A percentile compares a stretch with the other conserved stretches of the same genome.
Conservation (phyloP, 2,113 vertebrate species). For the Delphinapterus leucas region DNA sequence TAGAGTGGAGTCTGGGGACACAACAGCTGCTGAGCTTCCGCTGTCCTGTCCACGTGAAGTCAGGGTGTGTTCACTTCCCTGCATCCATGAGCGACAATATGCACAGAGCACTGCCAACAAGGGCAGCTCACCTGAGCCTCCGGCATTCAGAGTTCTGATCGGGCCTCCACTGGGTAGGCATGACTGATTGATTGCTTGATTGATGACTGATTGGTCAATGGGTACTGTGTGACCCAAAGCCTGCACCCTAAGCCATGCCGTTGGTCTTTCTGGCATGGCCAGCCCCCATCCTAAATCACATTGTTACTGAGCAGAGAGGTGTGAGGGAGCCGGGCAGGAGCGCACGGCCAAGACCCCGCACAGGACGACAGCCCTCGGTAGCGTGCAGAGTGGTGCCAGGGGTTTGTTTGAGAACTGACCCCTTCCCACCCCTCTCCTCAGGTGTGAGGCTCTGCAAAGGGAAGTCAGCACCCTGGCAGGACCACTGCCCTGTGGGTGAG, state of each 20-base stretch:
- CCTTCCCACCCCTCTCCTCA: too few species aligned
- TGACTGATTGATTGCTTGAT: background rate
- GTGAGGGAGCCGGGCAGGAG: too few species aligned
- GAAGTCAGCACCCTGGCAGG: too few species aligned
- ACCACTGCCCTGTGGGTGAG: too few species aligned
- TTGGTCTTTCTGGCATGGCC: background rate
- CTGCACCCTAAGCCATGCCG: background rate
- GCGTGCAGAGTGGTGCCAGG: too few species aligned
- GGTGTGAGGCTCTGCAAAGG: too few species aligned
- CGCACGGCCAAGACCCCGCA: too few species aligned
- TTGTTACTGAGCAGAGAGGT: background rate
- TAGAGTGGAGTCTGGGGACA: background rate
- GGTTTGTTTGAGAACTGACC: too few species aligned
- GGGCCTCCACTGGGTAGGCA: background rate
- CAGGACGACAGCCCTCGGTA: too few species aligned
- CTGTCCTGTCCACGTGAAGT: background rate
- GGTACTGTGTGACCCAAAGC: background rate
- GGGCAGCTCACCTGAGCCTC: background rate
- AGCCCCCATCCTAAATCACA: background rate
- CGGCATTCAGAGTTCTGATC: background rate
- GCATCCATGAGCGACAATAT: accelerated
- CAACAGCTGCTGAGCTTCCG: too few species aligned
- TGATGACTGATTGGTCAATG: background rate
- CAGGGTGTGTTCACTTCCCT: background rate
- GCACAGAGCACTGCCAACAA: background rate